These are phyloP conservation scores for Dynastes grantii DNA, from an alignment of 2,888 invertebrate species.

Conservation along the genomic window DNA sequence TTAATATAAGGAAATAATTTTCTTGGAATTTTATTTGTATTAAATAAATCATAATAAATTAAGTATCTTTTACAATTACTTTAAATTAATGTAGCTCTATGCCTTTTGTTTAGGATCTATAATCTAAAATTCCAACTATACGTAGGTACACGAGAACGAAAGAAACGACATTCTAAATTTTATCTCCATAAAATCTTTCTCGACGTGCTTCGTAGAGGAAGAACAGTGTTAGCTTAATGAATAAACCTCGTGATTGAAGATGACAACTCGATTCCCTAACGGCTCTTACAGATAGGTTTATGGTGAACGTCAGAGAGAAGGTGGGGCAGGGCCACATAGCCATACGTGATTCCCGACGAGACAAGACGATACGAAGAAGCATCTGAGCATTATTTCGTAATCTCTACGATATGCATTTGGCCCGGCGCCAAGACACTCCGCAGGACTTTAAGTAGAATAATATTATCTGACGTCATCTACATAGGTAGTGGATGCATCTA, in stretches of 20 bases:
- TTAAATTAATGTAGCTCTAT: too few species aligned
- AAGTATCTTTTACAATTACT: too few species aligned
- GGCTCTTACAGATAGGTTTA: conserved; percentile 24
- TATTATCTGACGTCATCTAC: conserved; percentile 10
- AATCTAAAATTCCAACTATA: too few species aligned
- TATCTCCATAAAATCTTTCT: too few species aligned
- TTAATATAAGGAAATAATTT: too few species aligned
- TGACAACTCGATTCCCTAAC: conserved; percentile 27
- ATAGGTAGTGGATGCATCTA: too few species aligned
- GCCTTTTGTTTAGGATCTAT: too few species aligned
- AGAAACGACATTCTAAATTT: too few species aligned
- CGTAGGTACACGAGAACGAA: too few species aligned
- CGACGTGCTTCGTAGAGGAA: background rate
- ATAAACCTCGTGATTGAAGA: conserved; percentile 26
- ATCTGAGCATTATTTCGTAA: conserved; percentile 20
- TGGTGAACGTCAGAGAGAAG: conserved; percentile 21
- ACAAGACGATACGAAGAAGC: background rate
- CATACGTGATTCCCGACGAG: background rate
- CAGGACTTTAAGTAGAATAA: background rate
- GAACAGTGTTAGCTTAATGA: conserved; percentile 10
- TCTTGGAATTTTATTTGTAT: too few species aligned
- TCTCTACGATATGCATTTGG: conserved; percentile 21
- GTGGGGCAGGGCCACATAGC: background rate
- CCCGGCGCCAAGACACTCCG: conserved; percentile 24
- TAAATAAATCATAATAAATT: too few species aligned